phyloP scores from a whole-genome alignment of 2,797 vertebrate species.

The Sebastes miniatus region DNA sequence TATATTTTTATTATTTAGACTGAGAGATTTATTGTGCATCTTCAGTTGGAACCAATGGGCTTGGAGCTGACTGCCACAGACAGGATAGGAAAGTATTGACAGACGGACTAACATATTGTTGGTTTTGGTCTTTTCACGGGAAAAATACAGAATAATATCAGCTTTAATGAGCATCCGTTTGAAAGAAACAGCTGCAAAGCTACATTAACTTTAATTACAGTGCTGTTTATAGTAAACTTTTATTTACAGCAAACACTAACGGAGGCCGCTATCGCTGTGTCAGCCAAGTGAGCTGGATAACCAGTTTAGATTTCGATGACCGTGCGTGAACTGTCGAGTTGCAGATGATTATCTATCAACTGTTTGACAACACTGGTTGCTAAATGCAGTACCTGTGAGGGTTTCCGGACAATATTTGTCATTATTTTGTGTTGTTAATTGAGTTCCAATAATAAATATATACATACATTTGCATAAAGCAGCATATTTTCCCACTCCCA shows the following conservation, averaged over 20 bases:
- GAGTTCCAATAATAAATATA: no score
- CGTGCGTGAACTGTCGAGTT: neutral
- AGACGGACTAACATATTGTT: neutral
- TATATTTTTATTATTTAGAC: neutral
- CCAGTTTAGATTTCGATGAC: constrained; percentile 24
- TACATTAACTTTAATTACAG: neutral
- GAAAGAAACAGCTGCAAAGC: neutral
- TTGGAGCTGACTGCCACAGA: neutral
- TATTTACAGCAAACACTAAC: constrained; percentile 39
- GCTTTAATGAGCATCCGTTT: neutral
- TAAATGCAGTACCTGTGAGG: no score
- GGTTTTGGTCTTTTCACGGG: neutral
- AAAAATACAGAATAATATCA: neutral
- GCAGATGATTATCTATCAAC: constrained; percentile 3
- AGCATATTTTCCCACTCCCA: fast-evolving
- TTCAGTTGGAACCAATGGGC: neutral
- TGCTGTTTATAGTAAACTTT: neutral
- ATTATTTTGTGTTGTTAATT: no score
- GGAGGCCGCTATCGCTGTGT: neutral
- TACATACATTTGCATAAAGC: no score
- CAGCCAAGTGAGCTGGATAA: neutral
- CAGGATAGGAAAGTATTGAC: neutral
- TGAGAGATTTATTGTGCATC: neutral
- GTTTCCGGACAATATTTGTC: no score
- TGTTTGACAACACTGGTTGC: neutral